Percentiles rank a stretch among this genome's conserved stretches.
These are phyloP conservation scores for Vulpes ferrilata DNA, from an alignment of 2,113 vertebrate species.

Conservation along the genomic window DNA sequence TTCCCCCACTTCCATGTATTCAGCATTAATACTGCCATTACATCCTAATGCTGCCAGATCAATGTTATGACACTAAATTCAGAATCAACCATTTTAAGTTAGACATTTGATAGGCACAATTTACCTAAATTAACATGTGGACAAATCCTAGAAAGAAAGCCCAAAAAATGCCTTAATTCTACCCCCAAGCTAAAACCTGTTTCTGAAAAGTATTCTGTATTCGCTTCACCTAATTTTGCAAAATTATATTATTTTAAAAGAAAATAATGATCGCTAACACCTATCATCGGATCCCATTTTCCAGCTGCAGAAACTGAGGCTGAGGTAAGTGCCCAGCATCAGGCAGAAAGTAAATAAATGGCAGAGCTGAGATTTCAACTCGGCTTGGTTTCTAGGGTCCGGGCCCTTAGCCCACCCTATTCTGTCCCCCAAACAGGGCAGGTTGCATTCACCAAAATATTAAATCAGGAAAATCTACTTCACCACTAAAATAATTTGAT, in stretches of 20 bases:
- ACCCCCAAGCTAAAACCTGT: not conserved
- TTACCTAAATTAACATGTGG: not conserved
- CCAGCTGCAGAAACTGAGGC: not conserved
- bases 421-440: not conserved
- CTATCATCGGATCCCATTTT: not conserved
- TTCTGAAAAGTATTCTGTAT: not conserved
- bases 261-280: not conserved
- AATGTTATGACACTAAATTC: not conserved
- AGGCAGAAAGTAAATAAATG: not conserved
- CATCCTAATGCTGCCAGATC: slow-evolving; percentile 18
- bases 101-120: not conserved
- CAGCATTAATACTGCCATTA: not conserved
- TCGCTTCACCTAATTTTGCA: slow-evolving; percentile 29
- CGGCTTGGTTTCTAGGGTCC: not conserved
- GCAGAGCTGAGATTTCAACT: not conserved
- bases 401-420: not conserved
- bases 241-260: slow-evolving; percentile 45
- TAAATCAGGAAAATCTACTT: slow-evolving; percentile 13
- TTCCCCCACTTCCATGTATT: not conserved
- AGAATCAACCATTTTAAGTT: slow-evolving; percentile 1
- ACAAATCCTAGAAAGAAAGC: slow-evolving; percentile 21
- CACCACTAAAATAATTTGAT: not conserved
- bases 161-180: not conserved
- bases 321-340: not conserved
- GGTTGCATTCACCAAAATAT: not conserved